phyloP scores from a whole-genome alignment of 2,888 invertebrate genomes.

The Orthosia cruda region DNA sequence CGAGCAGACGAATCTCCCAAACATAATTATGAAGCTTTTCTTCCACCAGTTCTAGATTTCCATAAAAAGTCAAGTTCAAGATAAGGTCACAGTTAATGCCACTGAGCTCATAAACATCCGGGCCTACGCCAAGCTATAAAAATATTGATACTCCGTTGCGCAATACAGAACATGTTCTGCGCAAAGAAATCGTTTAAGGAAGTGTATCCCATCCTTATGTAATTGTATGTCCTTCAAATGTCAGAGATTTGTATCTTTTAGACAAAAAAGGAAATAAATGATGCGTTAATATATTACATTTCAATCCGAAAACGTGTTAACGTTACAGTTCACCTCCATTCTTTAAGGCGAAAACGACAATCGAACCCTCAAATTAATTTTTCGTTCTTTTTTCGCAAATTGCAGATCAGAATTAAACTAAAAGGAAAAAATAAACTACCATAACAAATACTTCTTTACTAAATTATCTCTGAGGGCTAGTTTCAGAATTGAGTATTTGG shows the following conservation, averaged over 20 bases:
- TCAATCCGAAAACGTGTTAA: neutral
- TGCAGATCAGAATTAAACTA: too few species aligned
- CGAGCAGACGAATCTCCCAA: neutral
- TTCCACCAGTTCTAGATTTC: neutral
- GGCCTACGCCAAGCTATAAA: slow-evolving; percentile 18
- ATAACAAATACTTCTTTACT: too few species aligned
- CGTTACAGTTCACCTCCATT: slow-evolving; percentile 18
- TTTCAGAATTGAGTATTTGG: too few species aligned
- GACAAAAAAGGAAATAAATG: slow-evolving; percentile 14
- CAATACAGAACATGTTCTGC: neutral
- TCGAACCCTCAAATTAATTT: neutral
- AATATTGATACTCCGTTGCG: slow-evolving; percentile 12
- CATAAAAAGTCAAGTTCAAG: neutral
- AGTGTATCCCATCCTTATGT: slow-evolving; percentile 17
- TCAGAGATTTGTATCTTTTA: neutral
- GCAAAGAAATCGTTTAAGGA: slow-evolving; percentile 1
- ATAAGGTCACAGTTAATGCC: neutral
- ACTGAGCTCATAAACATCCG: neutral
- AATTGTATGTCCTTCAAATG: slow-evolving; percentile 19
- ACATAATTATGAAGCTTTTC: neutral
- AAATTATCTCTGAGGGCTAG: too few species aligned
- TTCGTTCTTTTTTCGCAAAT: neutral
- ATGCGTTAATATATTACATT: slow-evolving; percentile 22
- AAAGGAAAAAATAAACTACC: too few species aligned
- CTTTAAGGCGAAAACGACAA: neutral